Conservation (phyloP, 2,888 invertebrate species). For the Eledone cirrhosa region DNA sequence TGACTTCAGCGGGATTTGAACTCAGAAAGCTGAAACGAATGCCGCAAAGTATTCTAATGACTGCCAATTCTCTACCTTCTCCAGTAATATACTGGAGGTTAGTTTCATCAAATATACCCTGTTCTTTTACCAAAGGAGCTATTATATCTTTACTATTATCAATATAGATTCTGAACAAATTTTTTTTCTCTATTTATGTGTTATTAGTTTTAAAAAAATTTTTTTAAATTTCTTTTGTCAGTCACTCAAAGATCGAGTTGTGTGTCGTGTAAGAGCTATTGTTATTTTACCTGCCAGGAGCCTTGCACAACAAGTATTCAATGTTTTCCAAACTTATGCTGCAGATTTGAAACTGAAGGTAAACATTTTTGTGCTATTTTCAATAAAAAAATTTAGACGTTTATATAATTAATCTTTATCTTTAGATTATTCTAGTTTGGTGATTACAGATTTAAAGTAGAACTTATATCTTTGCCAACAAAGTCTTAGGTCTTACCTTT, state of each 20-base stretch:
- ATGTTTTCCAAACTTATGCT: conserved; percentile 76
- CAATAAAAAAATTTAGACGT: not conserved
- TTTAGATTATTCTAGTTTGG: not conserved
- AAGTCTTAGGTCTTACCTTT: no score
- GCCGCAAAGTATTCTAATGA: no score
- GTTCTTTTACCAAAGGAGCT: no score
- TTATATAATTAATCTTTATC: not conserved
- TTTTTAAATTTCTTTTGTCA: conserved; percentile 56
- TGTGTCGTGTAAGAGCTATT: conserved; percentile 76
- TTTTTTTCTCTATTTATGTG: not conserved
- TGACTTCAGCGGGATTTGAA: no score
- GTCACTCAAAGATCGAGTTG: conserved; percentile 73
- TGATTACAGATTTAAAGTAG: no score
- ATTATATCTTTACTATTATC: no score
- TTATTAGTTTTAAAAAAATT: not conserved
- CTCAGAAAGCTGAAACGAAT: no score
- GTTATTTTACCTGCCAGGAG: conserved; percentile 94
- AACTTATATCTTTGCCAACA: no score
- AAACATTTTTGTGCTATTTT: no score
- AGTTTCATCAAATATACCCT: no score
- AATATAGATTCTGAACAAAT: not conserved
- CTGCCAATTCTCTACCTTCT: no score
- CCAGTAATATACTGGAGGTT: no score
- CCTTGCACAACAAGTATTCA: conserved; percentile 86
- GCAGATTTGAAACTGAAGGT: conserved; percentile 73